phyloP scores from a whole-genome alignment of 2,888 invertebrate genomes.

The Operophtera brumata region DNA sequence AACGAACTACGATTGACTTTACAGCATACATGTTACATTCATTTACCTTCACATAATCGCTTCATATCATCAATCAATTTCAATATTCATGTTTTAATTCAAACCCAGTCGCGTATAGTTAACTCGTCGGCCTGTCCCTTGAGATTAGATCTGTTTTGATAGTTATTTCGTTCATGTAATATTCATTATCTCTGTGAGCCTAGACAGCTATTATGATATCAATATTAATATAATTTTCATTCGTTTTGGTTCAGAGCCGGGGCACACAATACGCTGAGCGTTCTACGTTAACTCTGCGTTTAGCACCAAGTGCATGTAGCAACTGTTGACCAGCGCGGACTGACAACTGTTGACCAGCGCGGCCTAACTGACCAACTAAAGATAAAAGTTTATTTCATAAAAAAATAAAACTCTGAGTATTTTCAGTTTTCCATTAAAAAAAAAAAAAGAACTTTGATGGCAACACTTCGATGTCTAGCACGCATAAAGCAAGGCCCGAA shows the following conservation, averaged over 20 bases:
- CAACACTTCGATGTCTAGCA: too few relatives aligned
- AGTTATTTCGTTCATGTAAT: slow-evolving; percentile 25
- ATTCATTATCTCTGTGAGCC: slow-evolving; percentile 16
- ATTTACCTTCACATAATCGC: slow-evolving; percentile 1
- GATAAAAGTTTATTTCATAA: too few relatives aligned
- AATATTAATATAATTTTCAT: slow-evolving; percentile 10
- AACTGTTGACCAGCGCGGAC: background rate
- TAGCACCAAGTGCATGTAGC: background rate
- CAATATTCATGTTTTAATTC: slow-evolving; percentile 32
- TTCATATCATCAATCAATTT: slow-evolving; percentile 30
- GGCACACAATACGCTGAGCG: background rate
- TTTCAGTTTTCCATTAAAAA: too few relatives aligned
- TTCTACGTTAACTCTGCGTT: background rate
- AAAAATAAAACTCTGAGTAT: too few relatives aligned
- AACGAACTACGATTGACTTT: too few relatives aligned
- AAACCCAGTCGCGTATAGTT: slow-evolving; percentile 22
- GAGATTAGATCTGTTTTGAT: slow-evolving; percentile 33
- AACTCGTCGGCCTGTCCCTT: slow-evolving; percentile 27
- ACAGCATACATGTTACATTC: background rate
- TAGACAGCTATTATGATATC: slow-evolving; percentile 10
- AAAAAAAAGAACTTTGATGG: too few relatives aligned
- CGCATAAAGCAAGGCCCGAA: too few relatives aligned
- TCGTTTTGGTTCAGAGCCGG: slow-evolving; percentile 2
- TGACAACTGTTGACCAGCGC: too few relatives aligned
- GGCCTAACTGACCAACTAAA: too few relatives aligned